These are phyloP conservation scores for Pteronura brasiliensis DNA, from an alignment of 2,113 vertebrate species.

Conservation along the genomic window DNA sequence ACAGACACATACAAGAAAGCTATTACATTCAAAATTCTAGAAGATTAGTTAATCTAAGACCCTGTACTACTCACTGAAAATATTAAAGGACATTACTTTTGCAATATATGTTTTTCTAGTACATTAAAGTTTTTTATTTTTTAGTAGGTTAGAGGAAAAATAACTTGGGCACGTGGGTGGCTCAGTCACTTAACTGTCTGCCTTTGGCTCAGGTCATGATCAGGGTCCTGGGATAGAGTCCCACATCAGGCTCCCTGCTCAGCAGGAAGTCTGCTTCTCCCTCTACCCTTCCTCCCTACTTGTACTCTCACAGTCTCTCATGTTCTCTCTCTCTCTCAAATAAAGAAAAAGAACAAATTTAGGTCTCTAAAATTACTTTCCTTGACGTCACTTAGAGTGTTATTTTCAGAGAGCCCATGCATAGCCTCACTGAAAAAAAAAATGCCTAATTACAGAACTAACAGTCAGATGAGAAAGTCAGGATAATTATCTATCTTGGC, in stretches of 20 bases:
- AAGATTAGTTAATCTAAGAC: not conserved
- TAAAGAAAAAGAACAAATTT: not conserved
- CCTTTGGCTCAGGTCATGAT: no score
- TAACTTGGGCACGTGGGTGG: not conserved
- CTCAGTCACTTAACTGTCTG: no score
- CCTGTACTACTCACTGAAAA: not conserved
- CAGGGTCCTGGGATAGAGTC: no score
- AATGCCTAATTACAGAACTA: conserved; percentile 7
- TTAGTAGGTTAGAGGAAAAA: conserved; percentile 6
- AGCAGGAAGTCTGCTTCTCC: no score
- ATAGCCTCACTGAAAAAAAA: not conserved
- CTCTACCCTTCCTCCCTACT: no score
- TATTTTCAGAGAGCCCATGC: not conserved
- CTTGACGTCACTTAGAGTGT: not conserved
- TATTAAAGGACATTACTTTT: not conserved
- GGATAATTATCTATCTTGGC: conserved; percentile 2
- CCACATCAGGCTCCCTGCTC: no score
- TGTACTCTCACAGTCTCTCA: no score
- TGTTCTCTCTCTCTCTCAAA: no score
- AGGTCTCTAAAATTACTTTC: not conserved
- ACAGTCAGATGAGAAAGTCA: conserved; percentile 15
- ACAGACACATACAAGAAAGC: not conserved
- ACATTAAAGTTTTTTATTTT: conserved; percentile 7
- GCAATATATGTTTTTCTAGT: not conserved
- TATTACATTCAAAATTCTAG: not conserved